Evolutionary conservation across 2,113 vertebrate genomes (phyloP).

Genomic region (Psittacara wagleri): DNA sequence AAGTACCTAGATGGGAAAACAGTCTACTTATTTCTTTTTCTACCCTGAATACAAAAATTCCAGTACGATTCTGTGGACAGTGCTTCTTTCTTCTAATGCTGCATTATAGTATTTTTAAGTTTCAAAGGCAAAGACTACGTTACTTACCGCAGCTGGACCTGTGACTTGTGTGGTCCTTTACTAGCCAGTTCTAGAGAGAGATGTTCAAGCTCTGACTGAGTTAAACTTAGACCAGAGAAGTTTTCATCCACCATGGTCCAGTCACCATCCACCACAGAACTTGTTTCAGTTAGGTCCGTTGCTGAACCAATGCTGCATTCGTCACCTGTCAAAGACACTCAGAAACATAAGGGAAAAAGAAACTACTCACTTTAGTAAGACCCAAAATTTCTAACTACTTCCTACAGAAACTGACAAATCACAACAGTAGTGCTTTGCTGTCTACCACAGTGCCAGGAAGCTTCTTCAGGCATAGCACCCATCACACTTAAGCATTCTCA

Average conservation of each 20-base stretch:
- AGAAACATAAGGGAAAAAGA: conserved; percentile 30
- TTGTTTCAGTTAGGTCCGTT: conserved; percentile 96
- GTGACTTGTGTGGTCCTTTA: conserved; percentile 95
- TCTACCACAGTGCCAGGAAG: background rate
- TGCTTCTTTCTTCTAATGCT: background rate
- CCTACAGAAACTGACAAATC: background rate
- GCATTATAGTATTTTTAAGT: background rate
- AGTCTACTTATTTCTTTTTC: background rate
- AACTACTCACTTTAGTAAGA: conserved; percentile 21
- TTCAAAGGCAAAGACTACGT: background rate
- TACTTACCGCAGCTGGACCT: conserved; percentile 94
- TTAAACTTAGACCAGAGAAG: conserved; percentile 89
- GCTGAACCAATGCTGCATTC: conserved; percentile 98
- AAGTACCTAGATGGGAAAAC: conserved; percentile 81
- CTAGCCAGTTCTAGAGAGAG: conserved; percentile 96
- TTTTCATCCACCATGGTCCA: conserved; percentile 98
- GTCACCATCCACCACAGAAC: conserved; percentile 95
- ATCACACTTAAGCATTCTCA: background rate
- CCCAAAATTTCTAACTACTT: background rate
- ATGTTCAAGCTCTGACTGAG: conserved; percentile 93
- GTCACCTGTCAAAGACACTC: conserved; percentile 80
- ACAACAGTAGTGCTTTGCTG: background rate
- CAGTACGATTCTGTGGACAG: background rate
- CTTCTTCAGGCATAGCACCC: background rate
- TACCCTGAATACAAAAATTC: background rate